Base-by-base conservation (phyloP, 1,140 invertebrate genomes). In the Bombus consobrinus region DNA sequence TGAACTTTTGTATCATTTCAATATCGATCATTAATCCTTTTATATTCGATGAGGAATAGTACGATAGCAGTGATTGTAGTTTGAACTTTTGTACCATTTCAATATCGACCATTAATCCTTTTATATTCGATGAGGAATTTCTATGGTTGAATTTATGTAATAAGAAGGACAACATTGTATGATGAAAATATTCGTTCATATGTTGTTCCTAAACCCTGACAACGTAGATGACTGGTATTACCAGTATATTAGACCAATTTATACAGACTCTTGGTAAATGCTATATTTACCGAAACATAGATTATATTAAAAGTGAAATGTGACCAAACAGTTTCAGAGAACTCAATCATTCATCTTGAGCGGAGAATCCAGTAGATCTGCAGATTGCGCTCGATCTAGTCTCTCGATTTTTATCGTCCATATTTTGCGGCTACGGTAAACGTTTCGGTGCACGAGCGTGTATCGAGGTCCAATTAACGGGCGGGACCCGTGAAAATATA, bases 391-490 rank as follows among this genome's bases (percentile, higher is more conserved):
- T 22, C 37, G 15, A 66, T 64, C 57, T 37, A 77, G 32, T 62
- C 57, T 22, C 34, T 64, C 57, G 59, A 77, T 68, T 80, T 80
- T 80, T 80, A 53, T 80, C 78, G 34, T 34, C 43, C 13, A 37
- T 74, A 64, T 82, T 82, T 75, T 32, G 59, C 13, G 39, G 39
- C 39, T 2, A 43, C 37, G 39, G 34, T 76, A 83, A 83, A 83
- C 64, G 75, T 34, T 62, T 77, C 28, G 22, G 37, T 37, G 37
- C 28, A 28, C 25, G 37, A 12, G 8, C 64, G 64, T 53, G 64
- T 78, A 78, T 78, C 82, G 74, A 71, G 47, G 37, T 39, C 32
- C 62, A 83, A 83, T 83, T 83, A 83, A 83, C 82, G 74, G 25
- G 3, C 47, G 47, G 47, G 37, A 25, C 64, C 73, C 62, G 43